Conservation (phyloP, 2,113 vertebrate species). For the Paratilapia polleni region DNA sequence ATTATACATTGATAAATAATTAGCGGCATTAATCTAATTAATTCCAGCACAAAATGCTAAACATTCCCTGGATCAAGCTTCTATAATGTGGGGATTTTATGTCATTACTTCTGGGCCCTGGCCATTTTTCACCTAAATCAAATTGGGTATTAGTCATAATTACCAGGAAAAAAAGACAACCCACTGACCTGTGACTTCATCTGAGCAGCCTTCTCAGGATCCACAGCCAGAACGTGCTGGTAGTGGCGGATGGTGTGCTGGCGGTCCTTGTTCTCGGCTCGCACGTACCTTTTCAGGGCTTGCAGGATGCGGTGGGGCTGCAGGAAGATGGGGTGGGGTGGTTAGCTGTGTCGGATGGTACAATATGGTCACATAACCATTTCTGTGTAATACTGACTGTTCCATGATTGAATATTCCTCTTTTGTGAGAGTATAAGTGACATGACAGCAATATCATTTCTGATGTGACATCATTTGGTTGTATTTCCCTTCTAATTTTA, state of each 20-base stretch:
- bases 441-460: background rate
- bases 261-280: constrained; percentile 95
- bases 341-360: background rate
- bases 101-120: background rate
- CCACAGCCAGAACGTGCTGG: constrained; percentile 95
- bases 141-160: background rate
- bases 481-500: background rate
- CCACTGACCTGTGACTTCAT: constrained; percentile 95
- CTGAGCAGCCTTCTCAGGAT: constrained; percentile 96
- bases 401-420: background rate
- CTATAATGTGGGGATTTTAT: background rate
- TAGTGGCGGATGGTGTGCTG: constrained; percentile 97
- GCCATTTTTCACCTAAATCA: background rate
- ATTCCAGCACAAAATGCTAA: background rate
- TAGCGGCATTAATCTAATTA: background rate
- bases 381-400: background rate
- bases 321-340: background rate
- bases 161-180: background rate
- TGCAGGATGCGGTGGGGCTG: constrained; percentile 96
- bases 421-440: background rate
- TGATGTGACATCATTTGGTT: background rate
- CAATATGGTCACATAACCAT: background rate
- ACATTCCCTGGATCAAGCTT: background rate
- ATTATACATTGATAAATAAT: background rate
- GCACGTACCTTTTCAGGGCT: constrained; percentile 90